phyloP scores from a whole-genome alignment of 1,140 invertebrate species.

The Cecropterus lyciades region DNA sequence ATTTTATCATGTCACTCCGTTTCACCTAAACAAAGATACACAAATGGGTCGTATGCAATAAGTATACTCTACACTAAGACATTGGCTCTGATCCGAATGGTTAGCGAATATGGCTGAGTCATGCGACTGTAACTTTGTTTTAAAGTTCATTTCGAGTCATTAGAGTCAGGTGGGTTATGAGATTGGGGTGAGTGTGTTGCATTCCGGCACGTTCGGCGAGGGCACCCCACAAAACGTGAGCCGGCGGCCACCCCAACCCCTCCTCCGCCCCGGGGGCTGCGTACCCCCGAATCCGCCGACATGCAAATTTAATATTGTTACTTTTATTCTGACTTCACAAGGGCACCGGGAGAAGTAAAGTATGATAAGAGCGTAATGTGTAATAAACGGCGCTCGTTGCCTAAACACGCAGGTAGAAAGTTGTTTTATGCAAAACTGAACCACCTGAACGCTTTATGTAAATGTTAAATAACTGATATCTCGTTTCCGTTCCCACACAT shows the following conservation, averaged over 20 bases:
- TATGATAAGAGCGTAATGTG: slow-evolving; percentile 54
- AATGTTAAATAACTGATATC: slow-evolving; percentile 35
- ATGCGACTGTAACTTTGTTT: slow-evolving; percentile 29
- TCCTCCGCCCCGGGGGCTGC: slow-evolving; percentile 33
- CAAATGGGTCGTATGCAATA: slow-evolving; percentile 4
- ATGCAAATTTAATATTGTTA: slow-evolving; percentile 81
- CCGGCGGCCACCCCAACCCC: slow-evolving; percentile 38
- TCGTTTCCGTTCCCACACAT: slow-evolving; percentile 33
- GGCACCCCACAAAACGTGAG: slow-evolving; percentile 53
- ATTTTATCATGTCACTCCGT: slow-evolving; percentile 59
- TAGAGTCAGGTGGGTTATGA: slow-evolving; percentile 62
- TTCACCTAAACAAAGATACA: slow-evolving; percentile 61
- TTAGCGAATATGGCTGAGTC: slow-evolving; percentile 20
- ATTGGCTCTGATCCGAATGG: slow-evolving; percentile 1
- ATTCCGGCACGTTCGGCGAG: slow-evolving; percentile 67
- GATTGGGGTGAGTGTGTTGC: slow-evolving; percentile 59
- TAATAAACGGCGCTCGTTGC: slow-evolving; percentile 32
- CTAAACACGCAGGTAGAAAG: slow-evolving; percentile 34
- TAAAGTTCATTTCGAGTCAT: slow-evolving; percentile 53
- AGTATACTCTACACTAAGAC: no score
- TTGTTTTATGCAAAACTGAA: slow-evolving; percentile 35
- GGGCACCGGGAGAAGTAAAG: slow-evolving; percentile 68
- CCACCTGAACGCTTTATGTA: slow-evolving; percentile 33
- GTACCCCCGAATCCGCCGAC: slow-evolving; percentile 48
- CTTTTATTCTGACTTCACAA: slow-evolving; percentile 74